Conservation (phyloP, 2,888 invertebrate genomes). For the Thymelicus sylvestris region DNA sequence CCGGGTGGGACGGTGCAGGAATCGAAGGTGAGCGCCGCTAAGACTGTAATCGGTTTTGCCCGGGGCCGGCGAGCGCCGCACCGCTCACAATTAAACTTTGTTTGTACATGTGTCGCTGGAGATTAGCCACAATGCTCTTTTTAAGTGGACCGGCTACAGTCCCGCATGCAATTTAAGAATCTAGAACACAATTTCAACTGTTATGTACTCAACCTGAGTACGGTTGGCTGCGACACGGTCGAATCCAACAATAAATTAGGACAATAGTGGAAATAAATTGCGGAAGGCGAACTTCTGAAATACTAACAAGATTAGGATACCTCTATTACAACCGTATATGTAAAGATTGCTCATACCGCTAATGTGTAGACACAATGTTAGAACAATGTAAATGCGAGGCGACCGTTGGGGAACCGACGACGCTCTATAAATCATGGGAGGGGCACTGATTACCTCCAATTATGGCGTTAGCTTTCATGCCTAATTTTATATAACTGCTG, state of each 20-base stretch:
- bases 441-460: slow-evolving; percentile 80
- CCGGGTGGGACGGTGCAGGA: slow-evolving; percentile 52
- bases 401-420: slow-evolving; percentile 42
- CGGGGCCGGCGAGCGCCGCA: slow-evolving; percentile 58
- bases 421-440: slow-evolving; percentile 71
- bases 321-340: not conserved
- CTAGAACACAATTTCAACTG: slow-evolving; percentile 68
- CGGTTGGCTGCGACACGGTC: slow-evolving; percentile 20
- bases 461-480: slow-evolving; percentile 80
- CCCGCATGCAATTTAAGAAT: slow-evolving; percentile 80
- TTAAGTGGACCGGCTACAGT: slow-evolving; percentile 78
- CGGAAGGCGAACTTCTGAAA: not conserved
- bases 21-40: slow-evolving; percentile 82
- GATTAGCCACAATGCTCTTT: slow-evolving; percentile 83
- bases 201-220: slow-evolving; percentile 44
- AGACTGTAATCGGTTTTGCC: slow-evolving; percentile 84
- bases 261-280: slow-evolving; percentile 16
- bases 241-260: slow-evolving; percentile 23
- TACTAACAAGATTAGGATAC: slow-evolving; percentile 3
- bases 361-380: slow-evolving; percentile 53
- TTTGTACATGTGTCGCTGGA: slow-evolving; percentile 84
- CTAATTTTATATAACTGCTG: slow-evolving; percentile 70
- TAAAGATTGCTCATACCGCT: slow-evolving; percentile 38
- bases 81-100: slow-evolving; percentile 84
- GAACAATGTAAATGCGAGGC: slow-evolving; percentile 70